Evolutionary conservation across 2,888 invertebrate species (phyloP), one percentile per base, ranked within the genome.

Genomic region (Steinernema carpocapsae): DNA sequence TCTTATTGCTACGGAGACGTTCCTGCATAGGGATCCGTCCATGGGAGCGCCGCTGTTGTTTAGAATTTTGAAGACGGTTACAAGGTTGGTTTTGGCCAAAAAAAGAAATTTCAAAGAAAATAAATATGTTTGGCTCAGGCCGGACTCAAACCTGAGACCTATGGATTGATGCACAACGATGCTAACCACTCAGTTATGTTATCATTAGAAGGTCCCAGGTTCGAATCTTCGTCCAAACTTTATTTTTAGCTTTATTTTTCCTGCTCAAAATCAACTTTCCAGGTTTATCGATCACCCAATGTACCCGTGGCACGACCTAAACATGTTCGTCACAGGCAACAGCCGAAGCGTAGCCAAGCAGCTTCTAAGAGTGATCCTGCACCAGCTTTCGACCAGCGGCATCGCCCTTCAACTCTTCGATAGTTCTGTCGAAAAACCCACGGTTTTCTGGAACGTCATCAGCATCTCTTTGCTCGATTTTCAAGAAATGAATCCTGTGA

Each of bases 341-440:
- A 94, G 94, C 2, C 92, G 94, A 79, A 95, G 94, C 87, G 95
- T 97, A 37, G 97, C 97, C 26, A 93, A 95, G 88, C 99, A 99
- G 90, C 96, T 97, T 90, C 90, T 99, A 76, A 92, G 99, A 82
- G 97, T 97, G 88, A 93, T 95, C 77, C 91, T 99, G 73, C 97
- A 99, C 88, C 86, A 84, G 89, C 90, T 99, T 73, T 95, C 97
- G 0, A 95, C 96, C 0, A 95, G 97, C 89, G 95, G 96, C 79
- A 93, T 99, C 77, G 97, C 97, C 88, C 91, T 94, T 79, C 97
- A 97, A 90, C 92, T 99, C 12, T 86, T 86, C 75, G 85, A 85
- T 74, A 79, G 82, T 10, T 74, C 76, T 17, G 78, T 86, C 26
- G 78, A 81, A 0, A 73, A 80, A 37, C 79, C 82, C 7, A 80